Evolutionary conservation across 2,888 invertebrate genomes (phyloP).

Genomic region (Plagiodera versicolora): DNA sequence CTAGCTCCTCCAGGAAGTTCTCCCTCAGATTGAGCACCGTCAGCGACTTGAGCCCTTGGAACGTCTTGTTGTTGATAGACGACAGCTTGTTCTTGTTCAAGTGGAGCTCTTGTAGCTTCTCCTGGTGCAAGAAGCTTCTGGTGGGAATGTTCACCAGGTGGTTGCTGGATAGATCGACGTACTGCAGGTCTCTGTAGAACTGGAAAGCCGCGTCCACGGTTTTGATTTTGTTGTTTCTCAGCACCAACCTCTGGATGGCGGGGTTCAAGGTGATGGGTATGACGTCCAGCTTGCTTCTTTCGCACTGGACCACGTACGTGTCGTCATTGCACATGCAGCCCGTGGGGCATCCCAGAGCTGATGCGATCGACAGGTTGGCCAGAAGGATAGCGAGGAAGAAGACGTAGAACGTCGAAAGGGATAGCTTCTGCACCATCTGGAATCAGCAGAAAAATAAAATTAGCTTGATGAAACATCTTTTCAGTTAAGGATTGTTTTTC

Average conservation of each 20-base stretch:
- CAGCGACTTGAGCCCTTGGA: conserved; percentile 74
- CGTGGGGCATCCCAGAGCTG: conserved; percentile 76
- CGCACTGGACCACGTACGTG: conserved; percentile 82
- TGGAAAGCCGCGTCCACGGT: conserved; percentile 87
- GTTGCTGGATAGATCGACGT: conserved; percentile 82
- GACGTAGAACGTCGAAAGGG: conserved; percentile 21
- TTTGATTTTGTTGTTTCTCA: conserved; percentile 84
- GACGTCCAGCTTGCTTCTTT: conserved; percentile 83
- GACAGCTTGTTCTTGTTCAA: conserved; percentile 85
- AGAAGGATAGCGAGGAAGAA: conserved; percentile 38
- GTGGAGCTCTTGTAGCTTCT: conserved; percentile 79
- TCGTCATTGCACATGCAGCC: conserved; percentile 90
- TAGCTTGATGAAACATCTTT: background rate
- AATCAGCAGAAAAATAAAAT: conserved; percentile 38
- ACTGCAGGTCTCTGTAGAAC: conserved; percentile 84
- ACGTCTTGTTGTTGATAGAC: conserved; percentile 76
- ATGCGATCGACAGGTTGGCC: conserved; percentile 50
- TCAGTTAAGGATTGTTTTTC: no score
- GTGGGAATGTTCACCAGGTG: conserved; percentile 80
- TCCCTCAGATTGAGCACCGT: conserved; percentile 80
- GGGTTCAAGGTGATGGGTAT: conserved; percentile 91
- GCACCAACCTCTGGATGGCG: conserved; percentile 80
- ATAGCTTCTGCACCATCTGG: conserved; percentile 35
- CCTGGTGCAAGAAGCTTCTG: conserved; percentile 78
- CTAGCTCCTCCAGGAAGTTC: conserved; percentile 79